A percentile compares a stretch with the other conserved stretches of the same genome.
Conservation (phyloP, 1,140 invertebrate species). For the Coptotermes formosanus region DNA sequence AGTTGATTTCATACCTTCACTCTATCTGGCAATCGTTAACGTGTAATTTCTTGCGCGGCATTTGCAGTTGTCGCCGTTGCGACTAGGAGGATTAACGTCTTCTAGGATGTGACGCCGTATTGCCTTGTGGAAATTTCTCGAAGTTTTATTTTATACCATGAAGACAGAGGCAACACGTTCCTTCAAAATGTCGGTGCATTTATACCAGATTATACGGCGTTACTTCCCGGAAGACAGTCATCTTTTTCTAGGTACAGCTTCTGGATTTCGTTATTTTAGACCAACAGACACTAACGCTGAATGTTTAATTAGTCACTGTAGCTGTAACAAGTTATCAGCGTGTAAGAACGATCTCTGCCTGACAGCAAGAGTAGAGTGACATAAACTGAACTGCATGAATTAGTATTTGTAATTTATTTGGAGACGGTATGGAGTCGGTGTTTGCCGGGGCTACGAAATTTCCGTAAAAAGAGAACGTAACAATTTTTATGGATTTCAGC, state of each 20-base stretch:
- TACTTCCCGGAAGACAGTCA: no score
- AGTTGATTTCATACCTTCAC: background rate
- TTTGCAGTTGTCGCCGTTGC: no score
- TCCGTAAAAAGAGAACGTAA: background rate
- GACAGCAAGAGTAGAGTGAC: background rate
- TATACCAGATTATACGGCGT: no score
- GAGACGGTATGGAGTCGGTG: background rate
- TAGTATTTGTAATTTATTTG: background rate
- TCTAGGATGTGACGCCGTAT: no score
- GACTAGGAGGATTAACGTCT: no score
- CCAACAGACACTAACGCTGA: background rate
- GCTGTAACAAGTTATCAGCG: background rate
- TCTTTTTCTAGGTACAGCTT: background rate
- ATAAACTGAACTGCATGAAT: background rate
- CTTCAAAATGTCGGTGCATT: no score
- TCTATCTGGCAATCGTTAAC: background rate
- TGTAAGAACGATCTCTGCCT: background rate
- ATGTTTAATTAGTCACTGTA: background rate
- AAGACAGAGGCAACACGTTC: no score
- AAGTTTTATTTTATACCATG: no score
- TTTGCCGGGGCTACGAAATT: background rate
- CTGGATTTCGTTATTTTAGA: background rate
- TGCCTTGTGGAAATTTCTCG: no score
- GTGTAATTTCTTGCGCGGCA: background rate
- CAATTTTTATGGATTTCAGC: background rate